Evolutionary conservation across 2,888 invertebrate species (phyloP).

Genomic region (Criorhina ranunculi): DNA sequence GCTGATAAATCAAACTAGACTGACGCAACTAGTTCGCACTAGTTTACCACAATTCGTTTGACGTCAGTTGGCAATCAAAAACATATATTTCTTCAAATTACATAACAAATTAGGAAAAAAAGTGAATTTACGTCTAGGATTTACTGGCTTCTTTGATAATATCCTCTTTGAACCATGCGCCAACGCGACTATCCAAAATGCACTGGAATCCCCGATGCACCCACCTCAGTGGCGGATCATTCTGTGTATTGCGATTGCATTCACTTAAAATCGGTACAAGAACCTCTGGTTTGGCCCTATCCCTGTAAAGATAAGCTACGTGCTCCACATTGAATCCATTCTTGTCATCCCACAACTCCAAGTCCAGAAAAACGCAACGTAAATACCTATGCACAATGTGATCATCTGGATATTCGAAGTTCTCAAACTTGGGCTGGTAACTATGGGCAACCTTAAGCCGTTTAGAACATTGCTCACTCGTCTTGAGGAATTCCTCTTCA

Average conservation of each 20-base stretch:
- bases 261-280: conserved; percentile 77
- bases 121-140: background rate
- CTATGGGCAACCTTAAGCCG: conserved; percentile 50
- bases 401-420: conserved; percentile 78
- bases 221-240: conserved; percentile 76
- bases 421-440: conserved; percentile 44
- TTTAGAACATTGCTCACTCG: conserved; percentile 62
- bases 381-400: conserved; percentile 77
- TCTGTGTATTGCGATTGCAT: conserved; percentile 77
- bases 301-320: conserved; percentile 77
- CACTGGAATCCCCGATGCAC: conserved; percentile 77
- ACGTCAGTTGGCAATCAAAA: too few species aligned
- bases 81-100: background rate
- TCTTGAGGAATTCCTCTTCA: conserved; percentile 69
- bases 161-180: conserved; percentile 78
- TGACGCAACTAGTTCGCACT: too few species aligned
- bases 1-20: too few species aligned
- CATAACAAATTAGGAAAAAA: background rate
- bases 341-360: conserved; percentile 77
- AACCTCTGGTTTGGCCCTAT: conserved; percentile 77
- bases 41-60: too few species aligned
- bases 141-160: conserved; percentile 50
- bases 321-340: conserved; percentile 77
- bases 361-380: conserved; percentile 76
- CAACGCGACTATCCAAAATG: conserved; percentile 77